Conservation (phyloP, 1,140 invertebrate species). For the Mercenaria mercenaria region DNA sequence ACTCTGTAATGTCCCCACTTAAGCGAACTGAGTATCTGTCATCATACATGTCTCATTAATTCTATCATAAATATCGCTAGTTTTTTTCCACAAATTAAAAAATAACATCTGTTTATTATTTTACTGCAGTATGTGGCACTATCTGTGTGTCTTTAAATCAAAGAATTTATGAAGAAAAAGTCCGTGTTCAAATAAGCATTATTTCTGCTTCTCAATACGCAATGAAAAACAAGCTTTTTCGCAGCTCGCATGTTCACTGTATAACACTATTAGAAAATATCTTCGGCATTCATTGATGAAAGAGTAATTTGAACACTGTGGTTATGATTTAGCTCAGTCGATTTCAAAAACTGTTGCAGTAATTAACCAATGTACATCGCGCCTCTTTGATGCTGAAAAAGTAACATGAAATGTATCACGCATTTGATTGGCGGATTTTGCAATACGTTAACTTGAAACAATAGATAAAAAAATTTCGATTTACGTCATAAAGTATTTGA, state of each 20-base stretch:
- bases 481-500: too few relatives aligned
- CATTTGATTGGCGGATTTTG: background rate
- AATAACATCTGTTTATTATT: too few relatives aligned
- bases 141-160: too few relatives aligned
- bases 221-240: too few relatives aligned
- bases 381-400: background rate
- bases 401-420: background rate
- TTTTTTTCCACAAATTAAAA: too few relatives aligned
- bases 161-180: too few relatives aligned
- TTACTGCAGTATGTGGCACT: too few relatives aligned
- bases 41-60: background rate
- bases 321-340: background rate
- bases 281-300: conserved; percentile 8
- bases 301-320: background rate
- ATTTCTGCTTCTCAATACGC: too few relatives aligned
- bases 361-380: background rate
- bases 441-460: background rate
- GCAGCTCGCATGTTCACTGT: background rate
- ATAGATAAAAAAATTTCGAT: too few relatives aligned
- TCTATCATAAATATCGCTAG: background rate
- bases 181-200: too few relatives aligned
- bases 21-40: background rate
- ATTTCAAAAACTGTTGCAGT: conserved; percentile 14
- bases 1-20: background rate
- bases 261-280: conserved; percentile 6